Base-by-base conservation (phyloP, 64 coral and sea anemone species). In the Astreopora myriophthalma region DNA sequence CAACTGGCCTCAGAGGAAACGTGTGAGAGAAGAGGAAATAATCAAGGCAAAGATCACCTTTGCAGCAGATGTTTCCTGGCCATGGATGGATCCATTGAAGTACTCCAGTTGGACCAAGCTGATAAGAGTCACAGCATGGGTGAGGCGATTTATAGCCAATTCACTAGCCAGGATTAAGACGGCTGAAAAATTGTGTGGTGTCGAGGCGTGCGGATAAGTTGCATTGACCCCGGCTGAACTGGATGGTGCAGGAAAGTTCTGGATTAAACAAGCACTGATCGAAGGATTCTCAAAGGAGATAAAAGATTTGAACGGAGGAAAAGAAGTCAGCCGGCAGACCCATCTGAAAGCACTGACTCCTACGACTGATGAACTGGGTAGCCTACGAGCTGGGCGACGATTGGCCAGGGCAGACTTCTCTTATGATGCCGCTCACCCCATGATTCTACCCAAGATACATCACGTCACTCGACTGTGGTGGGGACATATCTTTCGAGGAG, bases 401-500 rank as follows among this genome's bases (percentile, higher is more conserved):
- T 12, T 63, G 3, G 13, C 60, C 60, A 63, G 60, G 13, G 71
- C 58, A 22, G 13, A 64, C 30, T 14, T 85, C 6, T 52, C 80
- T 31, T 67, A 64, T 38, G 80, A 85, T 17, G 27, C 79, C 3
- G 35, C 27, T 3, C 79, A 84, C 60, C 55, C 52, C 0, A 58
- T 64, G 1, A 64, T 84, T 20, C 79, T 84, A n/a, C 79, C 79
- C 3, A 84, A 84, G 49, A 62, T 23, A 63, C 79, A 84, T 33
- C 79, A 8, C 0, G n/a, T 61, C 26, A 84, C 51, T 16, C 40
- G 12, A 24, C 80, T 60, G 51, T n/a, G n/a, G 73, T 16, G 92
- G 95, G 30, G 62, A 71, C 3, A 46, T 96, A 20, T 86, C 87
- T 30, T 94, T 94, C 39, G 95, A 93, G 0, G 95, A 96, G 48